Base-by-base conservation (phyloP, 92 coral and sea anemone species). In the Umimayanthus kanabou region DNA sequence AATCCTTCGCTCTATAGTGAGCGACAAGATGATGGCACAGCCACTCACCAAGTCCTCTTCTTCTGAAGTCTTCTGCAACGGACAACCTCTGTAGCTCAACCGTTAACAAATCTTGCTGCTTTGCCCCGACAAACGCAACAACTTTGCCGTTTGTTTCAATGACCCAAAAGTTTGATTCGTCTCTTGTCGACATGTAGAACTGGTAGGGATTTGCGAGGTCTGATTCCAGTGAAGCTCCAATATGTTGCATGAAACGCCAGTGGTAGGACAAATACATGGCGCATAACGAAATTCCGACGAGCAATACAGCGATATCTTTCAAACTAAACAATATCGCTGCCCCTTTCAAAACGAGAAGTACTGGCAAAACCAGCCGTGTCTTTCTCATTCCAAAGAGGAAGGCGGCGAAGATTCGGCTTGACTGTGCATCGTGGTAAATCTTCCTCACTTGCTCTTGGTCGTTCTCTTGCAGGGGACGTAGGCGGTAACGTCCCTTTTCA, bases 101-200 rank as follows among this genome's bases (percentile, higher is more conserved):
- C 6, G 95, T 90, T 13, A 70, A 80, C 20, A 66, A 75, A 90
- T 94, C 90, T 47, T 79, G 88, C 50, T 92, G 95, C 70, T 85
- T 86, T 6, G 93, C 91, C 29, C 97, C 94, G 13, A 92, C 93
- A 42, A 94, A 94, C 9, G 95, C 97, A 77, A 89, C 90, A 50
- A 94, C 88, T 47, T 75, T 76, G 37, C 88, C 91, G 42, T 86
- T 87, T 10, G 79, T 70, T 69, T 92, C 92, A 57, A 90, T 93
- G 26, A 94, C 95, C 97, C 97, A 94, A 71, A 94, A 92, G 55
- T 92, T 92, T 10, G 94, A 92, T 39, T 91, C 95, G 55, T 94
- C 93, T 11, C 42, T 87, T 8, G 93, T 61, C 2, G 91, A 86
- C 76, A 87, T 92, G 85, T 94, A 94, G 73, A 73, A 89, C 30